Percentiles rank a stretch among this genome's conserved stretches.
phyloP scores from a whole-genome alignment of 1,140 invertebrate species.

The Nephila pilipes region DNA sequence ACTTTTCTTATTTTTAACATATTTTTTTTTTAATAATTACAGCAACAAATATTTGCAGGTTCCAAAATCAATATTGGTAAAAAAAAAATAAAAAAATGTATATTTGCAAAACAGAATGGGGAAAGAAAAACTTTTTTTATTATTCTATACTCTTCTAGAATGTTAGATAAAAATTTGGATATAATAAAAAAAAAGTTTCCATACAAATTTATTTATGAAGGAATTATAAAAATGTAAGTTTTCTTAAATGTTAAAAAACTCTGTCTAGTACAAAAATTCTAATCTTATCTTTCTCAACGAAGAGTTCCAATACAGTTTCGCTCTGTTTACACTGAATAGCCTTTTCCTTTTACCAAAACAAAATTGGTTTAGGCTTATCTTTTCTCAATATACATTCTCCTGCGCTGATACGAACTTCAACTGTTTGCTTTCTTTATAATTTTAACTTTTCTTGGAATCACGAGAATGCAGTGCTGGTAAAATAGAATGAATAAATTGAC shows the following conservation, averaged over 20 bases:
- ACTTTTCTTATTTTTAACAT: too few relatives aligned
- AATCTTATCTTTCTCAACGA: constrained; percentile 13
- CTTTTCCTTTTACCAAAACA: background rate
- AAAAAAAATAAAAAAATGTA: too few relatives aligned
- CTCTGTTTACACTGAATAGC: constrained; percentile 41
- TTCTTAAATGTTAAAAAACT: background rate
- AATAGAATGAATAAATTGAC: background rate
- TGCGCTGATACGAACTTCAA: background rate
- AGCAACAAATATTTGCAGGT: too few relatives aligned
- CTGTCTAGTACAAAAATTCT: background rate
- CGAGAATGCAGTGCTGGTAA: background rate
- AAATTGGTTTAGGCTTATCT: background rate
- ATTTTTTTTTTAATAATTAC: too few relatives aligned
- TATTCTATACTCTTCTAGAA: too few relatives aligned
- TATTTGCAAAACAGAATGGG: too few relatives aligned
- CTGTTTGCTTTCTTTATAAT: background rate
- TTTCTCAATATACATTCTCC: constrained; percentile 13
- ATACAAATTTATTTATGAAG: background rate
- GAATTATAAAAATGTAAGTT: background rate
- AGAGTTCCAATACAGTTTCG: constrained; percentile 22
- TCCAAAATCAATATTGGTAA: too few relatives aligned
- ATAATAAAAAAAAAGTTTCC: background rate
- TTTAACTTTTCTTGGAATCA: background rate
- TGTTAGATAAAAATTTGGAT: background rate
- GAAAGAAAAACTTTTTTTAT: too few relatives aligned